These are phyloP conservation scores for Patella depressa DNA, from an alignment of 2,888 invertebrate species.

Conservation along the genomic window DNA sequence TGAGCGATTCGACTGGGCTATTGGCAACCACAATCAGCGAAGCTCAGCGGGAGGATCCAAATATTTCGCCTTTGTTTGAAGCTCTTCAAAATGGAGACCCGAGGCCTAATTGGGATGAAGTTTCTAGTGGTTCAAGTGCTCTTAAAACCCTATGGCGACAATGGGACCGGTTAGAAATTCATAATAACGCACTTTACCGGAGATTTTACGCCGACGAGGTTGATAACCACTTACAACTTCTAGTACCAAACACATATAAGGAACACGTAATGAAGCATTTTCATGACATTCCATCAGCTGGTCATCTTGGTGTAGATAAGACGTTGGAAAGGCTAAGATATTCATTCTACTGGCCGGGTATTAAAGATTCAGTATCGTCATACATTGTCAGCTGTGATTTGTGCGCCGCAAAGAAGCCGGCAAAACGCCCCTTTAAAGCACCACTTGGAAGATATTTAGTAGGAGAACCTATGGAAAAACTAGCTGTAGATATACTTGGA, in stretches of 20 bases:
- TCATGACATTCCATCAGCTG: slow-evolving; percentile 23
- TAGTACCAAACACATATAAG: not conserved
- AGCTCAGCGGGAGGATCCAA: too few species aligned
- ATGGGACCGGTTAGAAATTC: not conserved
- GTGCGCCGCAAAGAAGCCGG: not conserved
- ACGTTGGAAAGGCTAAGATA: slow-evolving; percentile 15
- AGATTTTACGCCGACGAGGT: not conserved
- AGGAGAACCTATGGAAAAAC: slow-evolving; percentile 21
- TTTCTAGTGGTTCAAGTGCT: not conserved
- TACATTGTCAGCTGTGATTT: slow-evolving; percentile 1
- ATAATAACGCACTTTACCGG: not conserved
- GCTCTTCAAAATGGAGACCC: too few species aligned
- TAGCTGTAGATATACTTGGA: slow-evolving; percentile 19
- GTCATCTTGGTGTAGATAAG: slow-evolving; percentile 18
- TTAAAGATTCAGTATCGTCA: not conserved
- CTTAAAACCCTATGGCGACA: not conserved
- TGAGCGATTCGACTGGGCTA: too few species aligned
- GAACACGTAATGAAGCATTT: not conserved
- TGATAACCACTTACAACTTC: not conserved
- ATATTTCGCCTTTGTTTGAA: too few species aligned
- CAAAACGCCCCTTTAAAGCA: slow-evolving; percentile 2
- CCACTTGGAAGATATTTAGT: slow-evolving; percentile 5
- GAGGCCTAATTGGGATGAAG: not conserved
- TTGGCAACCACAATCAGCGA: too few species aligned
- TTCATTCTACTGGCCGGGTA: slow-evolving; percentile 18